Conservation (phyloP, 2,888 invertebrate species). For the Phalera bucephala region DNA sequence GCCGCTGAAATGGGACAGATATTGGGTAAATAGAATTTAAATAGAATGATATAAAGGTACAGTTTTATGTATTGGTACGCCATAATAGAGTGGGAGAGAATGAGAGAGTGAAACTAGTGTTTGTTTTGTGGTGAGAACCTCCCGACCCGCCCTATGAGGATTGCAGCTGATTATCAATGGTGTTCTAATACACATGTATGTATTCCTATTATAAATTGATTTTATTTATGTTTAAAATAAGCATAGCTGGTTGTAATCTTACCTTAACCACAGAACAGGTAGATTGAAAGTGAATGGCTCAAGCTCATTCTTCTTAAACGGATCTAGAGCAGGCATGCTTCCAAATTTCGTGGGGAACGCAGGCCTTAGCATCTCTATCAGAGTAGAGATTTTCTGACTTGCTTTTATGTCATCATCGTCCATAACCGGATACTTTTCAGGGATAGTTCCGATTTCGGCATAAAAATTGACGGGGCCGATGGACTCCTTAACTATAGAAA, state of each 20-base stretch:
- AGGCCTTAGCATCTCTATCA: background rate
- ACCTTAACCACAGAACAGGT: background rate
- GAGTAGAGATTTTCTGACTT: background rate
- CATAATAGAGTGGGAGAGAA: too few species aligned
- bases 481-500: background rate
- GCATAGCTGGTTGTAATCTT: too few species aligned
- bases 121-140: too few species aligned
- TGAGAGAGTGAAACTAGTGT: too few species aligned
- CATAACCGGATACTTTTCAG: background rate
- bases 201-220: too few species aligned
- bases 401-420: background rate
- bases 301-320: background rate
- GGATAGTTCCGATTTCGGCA: background rate
- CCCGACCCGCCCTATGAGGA: too few species aligned
- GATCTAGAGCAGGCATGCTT: background rate
- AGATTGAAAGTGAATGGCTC: background rate
- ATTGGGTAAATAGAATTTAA: too few species aligned
- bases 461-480: background rate
- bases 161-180: too few species aligned
- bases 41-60: too few species aligned
- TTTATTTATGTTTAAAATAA: too few species aligned
- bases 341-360: background rate
- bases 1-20: conserved; percentile 11
- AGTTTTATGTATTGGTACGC: too few species aligned
- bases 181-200: too few species aligned